Base-by-base conservation (phyloP, 92 coral and sea anemone species). In the Siderastrea siderea region DNA sequence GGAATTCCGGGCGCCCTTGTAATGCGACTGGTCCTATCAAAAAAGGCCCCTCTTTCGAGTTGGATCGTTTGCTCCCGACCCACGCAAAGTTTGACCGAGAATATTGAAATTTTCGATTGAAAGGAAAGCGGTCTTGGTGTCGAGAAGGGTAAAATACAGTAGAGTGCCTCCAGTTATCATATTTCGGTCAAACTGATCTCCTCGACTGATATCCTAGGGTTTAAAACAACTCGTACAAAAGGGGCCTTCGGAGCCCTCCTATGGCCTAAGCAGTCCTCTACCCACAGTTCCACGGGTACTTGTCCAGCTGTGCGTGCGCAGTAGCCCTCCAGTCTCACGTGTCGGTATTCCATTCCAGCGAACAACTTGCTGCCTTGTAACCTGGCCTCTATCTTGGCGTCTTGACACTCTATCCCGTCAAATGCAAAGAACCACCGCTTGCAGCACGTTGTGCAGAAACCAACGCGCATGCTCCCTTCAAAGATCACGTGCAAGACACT, bases 391-490 rank as follows among this genome's bases (percentile, higher is more conserved):
- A 94, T 94, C 53, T 83, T 84, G 60, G 71, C 86, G 8, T 63
- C 77, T 3, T 79, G 72, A 48, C 96, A 94, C 46, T 89, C 92
- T 12, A 48, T 55, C 17, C 80, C 81, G 67, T 91, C 86, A 78
- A 94, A 94, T 3, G 96, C 88, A 60, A 94, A 94, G 78, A 85
- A 94, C 96, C 96, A 94, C 49, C 96, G 91, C 77, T 94, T 94
- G 79, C 96, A 94, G 61, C 96, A 94, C 60, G 81, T 38, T 63
- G 66, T 94, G 59, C 96, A 94, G 90, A 88, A 94, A 13, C 95
- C 96, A 72, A 86, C 89, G 53, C 96, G 91, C 91, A 94, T 84
- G 94, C 93, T 94, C 47, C 96, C 96, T 77, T 94, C 96, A 74
- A 91, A 94, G 38, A 80, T 72, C 74, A 94, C 96, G 72, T 91